Evolutionary conservation across 2,113 vertebrate genomes (phyloP), one percentile per base, ranked within the genome.

Genomic region (Probosciger aterrimus): DNA sequence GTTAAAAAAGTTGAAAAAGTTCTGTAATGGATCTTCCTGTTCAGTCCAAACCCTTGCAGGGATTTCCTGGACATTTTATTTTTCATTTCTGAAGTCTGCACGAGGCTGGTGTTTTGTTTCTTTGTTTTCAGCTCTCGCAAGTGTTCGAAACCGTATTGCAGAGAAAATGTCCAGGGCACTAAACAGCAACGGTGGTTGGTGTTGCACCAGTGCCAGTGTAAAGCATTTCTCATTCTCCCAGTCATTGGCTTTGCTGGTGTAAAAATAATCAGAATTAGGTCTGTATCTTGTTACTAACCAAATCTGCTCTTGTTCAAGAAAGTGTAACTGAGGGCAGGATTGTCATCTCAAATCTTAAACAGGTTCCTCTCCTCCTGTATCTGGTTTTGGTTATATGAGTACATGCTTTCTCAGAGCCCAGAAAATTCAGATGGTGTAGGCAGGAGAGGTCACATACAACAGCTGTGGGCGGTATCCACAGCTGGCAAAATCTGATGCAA

Each of bases 51-150:
- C 92, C 70, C 63, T 93, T 46, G 43, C 83, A 96, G 76, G 95
- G 93, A 88, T 92, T 96, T 94, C 91, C 95, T 93, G 86, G 87
- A 82, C 70, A 92, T 96, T 96, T 82, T 80, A 80, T 91, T 96
- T 92, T 93, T 96, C 65, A 47, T 82, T 89, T 96, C 75, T 64
- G 14, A 92, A 63, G 73, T 79, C 86, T 96, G 69, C 82, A 88
- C 18, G 3, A 93, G 82, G 65, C 50, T 88, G 65, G 50, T 62
- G 43, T 96, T 95, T 82, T 0, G 37, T 92, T 73, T 79, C 91
- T 96, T 96, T 95, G 83, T 95, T 83, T 95, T 94, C 94, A 62
- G 78, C 71, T 92, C 90, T 91, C 3, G 0, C 75, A 82, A 74
- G 37, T 0, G 0, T 91, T 71, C 86, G 76, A 96, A 97, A 90